Evolutionary conservation across 1,140 invertebrate genomes (phyloP), one percentile per base, ranked within the genome.

Genomic region (Ceratosolen fusciceps): DNA sequence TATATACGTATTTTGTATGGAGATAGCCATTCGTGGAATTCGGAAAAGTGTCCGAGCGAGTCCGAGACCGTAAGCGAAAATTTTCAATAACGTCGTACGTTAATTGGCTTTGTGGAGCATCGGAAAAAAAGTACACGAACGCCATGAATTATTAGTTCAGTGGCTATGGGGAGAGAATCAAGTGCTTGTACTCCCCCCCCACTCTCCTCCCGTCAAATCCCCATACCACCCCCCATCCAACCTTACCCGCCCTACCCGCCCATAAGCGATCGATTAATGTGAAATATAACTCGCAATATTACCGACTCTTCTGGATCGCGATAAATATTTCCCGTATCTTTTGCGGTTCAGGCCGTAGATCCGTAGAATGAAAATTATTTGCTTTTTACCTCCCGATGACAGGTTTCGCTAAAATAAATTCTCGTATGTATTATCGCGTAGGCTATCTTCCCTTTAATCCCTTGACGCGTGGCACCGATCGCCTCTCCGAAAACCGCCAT

Each of bases 281-380:
- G 82, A 83, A 83, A 83, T 83, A 80, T 77, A 79, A 77, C 73
- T 83, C 10, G 71, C 74, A 62, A 83, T 83, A 83, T 77, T 79
- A 52, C 26, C 34, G 70, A 72, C 76, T 77, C 68, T 81, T 16
- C 24, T 34, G 24, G 65, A 60, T 34, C 52, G 9, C 77, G 60
- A 77, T 77, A 74, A 81, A 81, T 77, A 73, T 56, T 21, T 47
- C 60, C 37, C 60, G 31, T 37, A 37, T 37, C 60, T 65, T 65
- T 37, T 65, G 19, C 31, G 60, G 3, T 70, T 43, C 39, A 68
- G 29, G 47, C 24, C 58, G 26, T 8, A 14, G 52, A 43, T 49
- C 26, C 54, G 10, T n/a, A 5, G n/a, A n/a, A n/a, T n/a, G 24
- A 29, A 62, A 43, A 74, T 60, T 74, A 34, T 60, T 60, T 39